Base-by-base conservation (phyloP, 1,140 invertebrate species). In the Drosophila trapezifrons region DNA sequence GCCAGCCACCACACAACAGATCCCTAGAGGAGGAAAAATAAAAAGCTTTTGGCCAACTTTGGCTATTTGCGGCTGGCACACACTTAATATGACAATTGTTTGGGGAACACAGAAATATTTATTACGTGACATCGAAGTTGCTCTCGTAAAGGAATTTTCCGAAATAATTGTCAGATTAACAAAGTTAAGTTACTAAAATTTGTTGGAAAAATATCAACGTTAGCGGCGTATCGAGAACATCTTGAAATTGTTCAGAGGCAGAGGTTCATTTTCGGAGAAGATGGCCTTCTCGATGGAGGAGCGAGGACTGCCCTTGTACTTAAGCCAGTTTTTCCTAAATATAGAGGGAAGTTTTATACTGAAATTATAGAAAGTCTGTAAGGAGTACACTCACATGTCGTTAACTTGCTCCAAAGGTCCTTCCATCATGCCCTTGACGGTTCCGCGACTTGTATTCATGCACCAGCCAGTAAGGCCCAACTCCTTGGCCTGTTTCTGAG, bases 221-320 rank as follows among this genome's bases (percentile, higher is more conserved):
- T 65, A 85, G 40, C 70, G 78, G 13, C 70, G 55, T 22, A 85
- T 72, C 2, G 70, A 32, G 35, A 85, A 85, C 8, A 56, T 32
- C 13, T 45, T 54, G n/a, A 82, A 85, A 22, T 58, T 82, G 29
- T 64, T 22, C 0, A 8, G 13, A 3, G 54, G n/a, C 29, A 87
- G 25, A 3, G 75, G 62, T 13, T 87, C 83, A 15, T 76, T 72
- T 18, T 56, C 37, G 2, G 80, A 75, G 38, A 87, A 87, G 4
- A 78, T 63, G 2, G 84, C 76, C 20, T 76, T 83, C 13, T 77
- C 52, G 8, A 87, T 89, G 1, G 67, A 47, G 1, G 58, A 83
- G 12, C 67, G 80, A 9, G 84, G 83, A 49, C 83, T 89, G 9
- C 83, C 83, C 37, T 77, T 83, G 58, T 84, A 62, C 35, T 80